phyloP scores from a whole-genome alignment of 2,113 vertebrate species.

The Narcine bancroftii region DNA sequence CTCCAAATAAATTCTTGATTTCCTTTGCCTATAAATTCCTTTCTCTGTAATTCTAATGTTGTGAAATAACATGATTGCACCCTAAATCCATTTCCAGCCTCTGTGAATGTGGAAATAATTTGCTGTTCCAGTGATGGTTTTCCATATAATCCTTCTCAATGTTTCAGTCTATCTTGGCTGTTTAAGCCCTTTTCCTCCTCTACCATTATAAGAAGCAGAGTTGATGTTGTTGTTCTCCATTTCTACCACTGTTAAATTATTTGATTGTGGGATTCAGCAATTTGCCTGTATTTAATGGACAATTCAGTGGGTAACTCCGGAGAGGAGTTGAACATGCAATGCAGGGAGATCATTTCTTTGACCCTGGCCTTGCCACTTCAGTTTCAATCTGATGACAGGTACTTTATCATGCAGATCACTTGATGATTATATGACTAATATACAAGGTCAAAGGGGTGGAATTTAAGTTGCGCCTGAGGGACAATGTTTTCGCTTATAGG shows the following conservation, averaged over 20 bases:
- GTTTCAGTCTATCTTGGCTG: not conserved
- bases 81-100: not conserved
- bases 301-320: not conserved
- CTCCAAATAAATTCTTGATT: not conserved
- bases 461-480: too few relatives aligned
- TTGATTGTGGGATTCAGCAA: not conserved
- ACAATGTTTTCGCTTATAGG: too few relatives aligned
- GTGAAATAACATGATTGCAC: not conserved
- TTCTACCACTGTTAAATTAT: not conserved
- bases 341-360: too few relatives aligned
- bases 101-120: not conserved
- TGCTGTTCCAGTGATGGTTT: not conserved
- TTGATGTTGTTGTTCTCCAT: not conserved
- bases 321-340: not conserved
- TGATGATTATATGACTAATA: not conserved
- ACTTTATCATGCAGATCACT: not conserved
- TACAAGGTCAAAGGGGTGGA: too few relatives aligned
- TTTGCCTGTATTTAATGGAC: not conserved
- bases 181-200: not conserved
- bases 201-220: not conserved
- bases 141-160: not conserved
- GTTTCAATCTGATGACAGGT: not conserved
- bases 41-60: not conserved
- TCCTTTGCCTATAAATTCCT: too few relatives aligned
- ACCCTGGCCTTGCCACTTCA: not conserved